Percentiles rank a stretch among this genome's conserved stretches.
Evolutionary conservation across 2,113 vertebrate genomes (phyloP).

Genomic region (Ophiodon elongatus): DNA sequence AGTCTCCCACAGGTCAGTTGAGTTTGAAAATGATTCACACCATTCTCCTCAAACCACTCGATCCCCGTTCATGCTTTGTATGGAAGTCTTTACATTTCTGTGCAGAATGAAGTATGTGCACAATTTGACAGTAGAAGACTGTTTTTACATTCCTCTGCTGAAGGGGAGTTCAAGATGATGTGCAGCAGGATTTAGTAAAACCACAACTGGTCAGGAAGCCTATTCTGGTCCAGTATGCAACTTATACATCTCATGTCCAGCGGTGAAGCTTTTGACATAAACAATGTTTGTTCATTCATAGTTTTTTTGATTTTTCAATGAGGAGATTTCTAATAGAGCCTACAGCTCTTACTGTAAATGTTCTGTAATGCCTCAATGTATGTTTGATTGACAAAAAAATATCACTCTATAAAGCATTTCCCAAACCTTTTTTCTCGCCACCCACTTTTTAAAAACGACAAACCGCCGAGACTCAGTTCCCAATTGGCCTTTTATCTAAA

Average conservation of each 20-base stretch:
- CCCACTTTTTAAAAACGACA: not conserved
- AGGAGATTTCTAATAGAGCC: not conserved
- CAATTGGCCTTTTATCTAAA: not conserved
- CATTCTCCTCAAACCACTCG: not conserved
- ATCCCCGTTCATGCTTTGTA: not conserved
- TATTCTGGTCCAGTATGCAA: not conserved
- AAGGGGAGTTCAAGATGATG: not conserved
- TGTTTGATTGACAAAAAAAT: not conserved
- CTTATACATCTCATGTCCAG: not conserved
- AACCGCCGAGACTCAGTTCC: not conserved
- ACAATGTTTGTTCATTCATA: not conserved
- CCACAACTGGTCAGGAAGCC: not conserved
- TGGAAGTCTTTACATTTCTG: not conserved
- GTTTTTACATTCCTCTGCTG: not conserved
- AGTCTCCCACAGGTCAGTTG: not conserved
- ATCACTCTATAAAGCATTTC: not conserved
- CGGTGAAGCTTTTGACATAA: not conserved
- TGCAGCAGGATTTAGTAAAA: not conserved
- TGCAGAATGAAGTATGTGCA: not conserved
- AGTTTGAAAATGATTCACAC: not conserved
- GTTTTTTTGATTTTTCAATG: not conserved
- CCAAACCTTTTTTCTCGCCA: not conserved
- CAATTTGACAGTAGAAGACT: not conserved
- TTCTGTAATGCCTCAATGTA: not conserved
- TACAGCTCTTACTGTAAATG: not conserved